Conservation (phyloP, 30 jellyfish, hydroid and myxozoan species). For the Cassiopea xamachana region DNA sequence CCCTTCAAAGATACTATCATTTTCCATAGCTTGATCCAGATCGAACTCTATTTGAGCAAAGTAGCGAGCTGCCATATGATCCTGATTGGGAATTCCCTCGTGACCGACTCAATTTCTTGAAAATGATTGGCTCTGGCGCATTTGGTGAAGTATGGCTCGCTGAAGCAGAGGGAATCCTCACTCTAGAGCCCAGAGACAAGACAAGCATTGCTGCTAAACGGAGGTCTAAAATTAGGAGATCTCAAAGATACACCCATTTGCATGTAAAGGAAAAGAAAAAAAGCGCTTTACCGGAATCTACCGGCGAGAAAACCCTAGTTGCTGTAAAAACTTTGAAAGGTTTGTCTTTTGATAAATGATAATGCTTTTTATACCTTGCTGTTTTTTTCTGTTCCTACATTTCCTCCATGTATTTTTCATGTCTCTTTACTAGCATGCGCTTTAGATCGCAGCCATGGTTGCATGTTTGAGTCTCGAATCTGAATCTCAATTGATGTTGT, state of each 20-base stretch:
- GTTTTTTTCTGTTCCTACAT: neutral
- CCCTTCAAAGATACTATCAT: neutral
- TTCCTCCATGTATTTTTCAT: no score
- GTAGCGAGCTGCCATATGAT: conserved; percentile 94
- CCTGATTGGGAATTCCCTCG: conserved; percentile 99
- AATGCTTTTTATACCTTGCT: neutral
- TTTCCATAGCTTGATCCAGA: conserved; percentile 88
- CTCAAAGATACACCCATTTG: conserved; percentile 49
- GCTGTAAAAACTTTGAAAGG: conserved; percentile 99
- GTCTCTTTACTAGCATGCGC: no score
- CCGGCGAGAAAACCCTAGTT: conserved; percentile 76
- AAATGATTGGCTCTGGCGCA: conserved; percentile 95
- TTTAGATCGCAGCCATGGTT: no score
- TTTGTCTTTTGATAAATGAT: neutral
- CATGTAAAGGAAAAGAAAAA: conserved; percentile 23
- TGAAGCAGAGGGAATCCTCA: conserved; percentile 90
- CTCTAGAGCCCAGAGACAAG: conserved; percentile 66
- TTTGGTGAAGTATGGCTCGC: conserved; percentile 98
- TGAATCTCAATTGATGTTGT: no score
- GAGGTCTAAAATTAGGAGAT: conserved; percentile 47
- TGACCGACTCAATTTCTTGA: conserved; percentile 69
- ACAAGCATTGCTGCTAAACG: conserved; percentile 55
- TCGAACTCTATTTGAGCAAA: conserved; percentile 91
- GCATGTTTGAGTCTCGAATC: no score
- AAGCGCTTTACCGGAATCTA: conserved; percentile 12